Percentiles rank a stretch among this genome's conserved stretches.
phyloP scores from a whole-genome alignment of 2,797 vertebrate genomes.

The Hephaestus fuliginosus region DNA sequence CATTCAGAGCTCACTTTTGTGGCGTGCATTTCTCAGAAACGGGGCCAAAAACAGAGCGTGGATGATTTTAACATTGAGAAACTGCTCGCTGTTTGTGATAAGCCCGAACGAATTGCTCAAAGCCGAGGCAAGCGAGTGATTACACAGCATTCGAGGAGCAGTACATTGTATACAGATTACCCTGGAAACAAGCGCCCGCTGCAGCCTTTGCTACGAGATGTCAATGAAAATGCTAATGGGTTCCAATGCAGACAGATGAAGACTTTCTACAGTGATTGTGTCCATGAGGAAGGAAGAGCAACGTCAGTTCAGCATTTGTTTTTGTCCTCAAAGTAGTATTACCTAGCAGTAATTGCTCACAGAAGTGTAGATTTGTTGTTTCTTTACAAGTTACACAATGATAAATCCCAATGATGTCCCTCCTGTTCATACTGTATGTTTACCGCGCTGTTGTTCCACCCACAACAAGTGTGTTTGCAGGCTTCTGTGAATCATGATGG shows the following conservation, averaged over 20 bases:
- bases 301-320: neutral
- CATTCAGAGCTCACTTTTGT: constrained; percentile 22
- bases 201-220: constrained; percentile 43
- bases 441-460: constrained; percentile 57
- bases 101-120: constrained; percentile 49
- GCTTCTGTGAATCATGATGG: constrained; percentile 64
- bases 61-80: constrained; percentile 32
- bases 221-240: constrained; percentile 55
- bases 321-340: neutral
- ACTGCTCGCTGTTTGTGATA: constrained; percentile 29
- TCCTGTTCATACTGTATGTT: constrained; percentile 53
- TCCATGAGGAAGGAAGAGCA: constrained; percentile 1
- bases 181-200: constrained; percentile 48
- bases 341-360: neutral
- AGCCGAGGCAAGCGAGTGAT: constrained; percentile 44
- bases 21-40: constrained; percentile 26
- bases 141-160: constrained; percentile 43
- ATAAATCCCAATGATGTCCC: constrained; percentile 31
- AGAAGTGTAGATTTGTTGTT: constrained; percentile 26
- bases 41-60: constrained; percentile 35
- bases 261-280: neutral
- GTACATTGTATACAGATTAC: constrained; percentile 48
- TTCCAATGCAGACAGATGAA: constrained; percentile 22
- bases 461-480: constrained; percentile 69
- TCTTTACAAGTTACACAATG: constrained; percentile 45